phyloP scores from a whole-genome alignment of 2,113 vertebrate genomes.

The Brachypteracias leptosomus region DNA sequence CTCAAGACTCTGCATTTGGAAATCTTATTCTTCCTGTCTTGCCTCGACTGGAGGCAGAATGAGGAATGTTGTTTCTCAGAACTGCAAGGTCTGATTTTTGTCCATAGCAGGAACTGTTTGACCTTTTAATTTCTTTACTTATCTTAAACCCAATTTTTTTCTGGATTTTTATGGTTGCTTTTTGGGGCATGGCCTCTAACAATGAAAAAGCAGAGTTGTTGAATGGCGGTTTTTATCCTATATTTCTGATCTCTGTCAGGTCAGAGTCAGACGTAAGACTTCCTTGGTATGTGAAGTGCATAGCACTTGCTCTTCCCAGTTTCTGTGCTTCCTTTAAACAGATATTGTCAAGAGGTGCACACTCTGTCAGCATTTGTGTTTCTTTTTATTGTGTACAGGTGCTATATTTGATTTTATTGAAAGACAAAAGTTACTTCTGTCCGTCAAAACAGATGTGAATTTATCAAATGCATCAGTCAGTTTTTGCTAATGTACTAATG shows the following conservation, averaged over 20 bases:
- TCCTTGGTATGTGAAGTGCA: neutral
- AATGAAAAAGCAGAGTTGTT: neutral
- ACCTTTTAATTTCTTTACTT: neutral
- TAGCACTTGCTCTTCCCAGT: neutral
- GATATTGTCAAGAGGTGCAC: neutral
- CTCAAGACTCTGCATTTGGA: conserved; percentile 97
- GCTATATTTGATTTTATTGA: neutral
- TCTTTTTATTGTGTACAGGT: neutral
- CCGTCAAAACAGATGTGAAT: neutral
- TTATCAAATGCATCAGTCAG: neutral
- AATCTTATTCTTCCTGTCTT: conserved; percentile 97
- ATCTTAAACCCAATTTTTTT: neutral
- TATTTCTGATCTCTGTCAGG: neutral
- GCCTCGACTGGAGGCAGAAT: conserved; percentile 89
- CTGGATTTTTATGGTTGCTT: neutral
- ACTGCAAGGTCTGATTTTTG: neutral
- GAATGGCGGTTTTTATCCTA: neutral
- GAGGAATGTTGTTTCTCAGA: conserved; percentile 43
- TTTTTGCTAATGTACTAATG: neutral
- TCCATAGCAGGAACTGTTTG: neutral
- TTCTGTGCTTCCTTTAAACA: conserved; percentile 30
- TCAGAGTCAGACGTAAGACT: neutral
- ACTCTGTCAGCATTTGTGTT: neutral
- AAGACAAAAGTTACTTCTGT: neutral
- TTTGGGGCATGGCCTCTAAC: neutral